Percentiles rank a stretch among this genome's conserved stretches.
phyloP scores from a whole-genome alignment of 2,797 vertebrate genomes.

The Rachycentron canadum region DNA sequence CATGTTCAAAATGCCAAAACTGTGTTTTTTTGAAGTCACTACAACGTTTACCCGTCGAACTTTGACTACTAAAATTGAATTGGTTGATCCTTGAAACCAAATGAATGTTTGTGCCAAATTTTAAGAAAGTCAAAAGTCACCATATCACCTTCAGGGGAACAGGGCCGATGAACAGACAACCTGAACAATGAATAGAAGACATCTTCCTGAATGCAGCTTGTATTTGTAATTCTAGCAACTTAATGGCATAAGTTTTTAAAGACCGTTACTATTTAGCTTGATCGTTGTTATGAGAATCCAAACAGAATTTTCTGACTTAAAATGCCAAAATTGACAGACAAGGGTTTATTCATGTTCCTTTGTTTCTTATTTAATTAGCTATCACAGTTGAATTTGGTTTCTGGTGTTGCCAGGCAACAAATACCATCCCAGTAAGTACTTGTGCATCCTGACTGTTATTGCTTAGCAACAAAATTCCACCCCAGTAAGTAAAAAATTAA shows the following conservation, averaged over 20 bases:
- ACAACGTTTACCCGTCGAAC: no score
- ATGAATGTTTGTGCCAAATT: no score
- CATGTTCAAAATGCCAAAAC: no score
- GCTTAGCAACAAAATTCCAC: conserved; percentile 57
- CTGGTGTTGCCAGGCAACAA: conserved; percentile 60
- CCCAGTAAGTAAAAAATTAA: conserved; percentile 48
- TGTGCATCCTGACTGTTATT: conserved; percentile 42
- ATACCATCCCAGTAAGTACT: conserved; percentile 31
- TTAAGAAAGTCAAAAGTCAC: no score
- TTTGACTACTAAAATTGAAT: no score
- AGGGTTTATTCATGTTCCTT: background rate
- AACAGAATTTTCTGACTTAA: background rate
- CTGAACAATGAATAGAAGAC: background rate
- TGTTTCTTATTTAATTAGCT: background rate
- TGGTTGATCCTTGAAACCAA: no score
- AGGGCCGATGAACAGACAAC: no score
- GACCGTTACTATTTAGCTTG: background rate
- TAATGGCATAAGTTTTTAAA: background rate
- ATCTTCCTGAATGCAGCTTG: background rate
- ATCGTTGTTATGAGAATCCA: background rate
- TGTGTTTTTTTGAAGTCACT: no score
- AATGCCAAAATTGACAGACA: background rate
- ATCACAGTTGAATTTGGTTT: conserved; percentile 34
- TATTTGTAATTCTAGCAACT: background rate
- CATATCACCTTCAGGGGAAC: no score